Conservation (phyloP, 2,113 vertebrate genomes). For the Pygoscelis adeliae region DNA sequence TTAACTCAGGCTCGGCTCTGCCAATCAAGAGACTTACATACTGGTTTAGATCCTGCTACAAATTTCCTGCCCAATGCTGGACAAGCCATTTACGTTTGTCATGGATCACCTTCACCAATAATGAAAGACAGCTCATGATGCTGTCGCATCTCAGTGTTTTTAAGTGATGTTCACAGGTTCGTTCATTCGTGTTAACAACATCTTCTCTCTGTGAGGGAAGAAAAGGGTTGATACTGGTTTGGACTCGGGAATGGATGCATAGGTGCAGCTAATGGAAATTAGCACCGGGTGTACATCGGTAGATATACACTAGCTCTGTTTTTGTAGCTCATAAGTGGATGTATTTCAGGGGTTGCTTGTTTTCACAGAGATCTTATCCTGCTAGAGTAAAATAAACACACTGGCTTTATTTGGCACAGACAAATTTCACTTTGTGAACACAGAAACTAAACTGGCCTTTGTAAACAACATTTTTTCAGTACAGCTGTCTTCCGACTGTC, state of each 20-base stretch:
- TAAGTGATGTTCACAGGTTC: neutral
- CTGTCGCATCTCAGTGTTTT: neutral
- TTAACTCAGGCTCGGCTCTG: neutral
- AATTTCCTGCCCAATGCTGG: neutral
- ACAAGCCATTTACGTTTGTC: neutral
- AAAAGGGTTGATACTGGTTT: no score
- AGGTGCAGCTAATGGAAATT: neutral
- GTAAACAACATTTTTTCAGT: neutral
- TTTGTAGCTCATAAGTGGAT: neutral
- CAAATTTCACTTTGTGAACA: neutral
- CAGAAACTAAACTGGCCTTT: neutral
- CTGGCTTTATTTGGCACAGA: neutral
- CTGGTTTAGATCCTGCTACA: neutral
- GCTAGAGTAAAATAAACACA: neutral
- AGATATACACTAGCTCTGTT: neutral
- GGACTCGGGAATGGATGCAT: neutral
- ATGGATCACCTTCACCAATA: neutral
- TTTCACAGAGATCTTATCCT: neutral
- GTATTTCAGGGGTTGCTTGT: neutral
- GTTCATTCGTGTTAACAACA: neutral
- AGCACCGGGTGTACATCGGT: neutral
- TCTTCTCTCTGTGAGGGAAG: neutral
- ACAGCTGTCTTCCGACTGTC: neutral
- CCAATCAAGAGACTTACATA: no score
- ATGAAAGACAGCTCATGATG: fast-evolving